Evolutionary conservation across 1,140 invertebrate species (phyloP), one percentile per base, ranked within the genome.

Genomic region (Papilio xuthus): DNA sequence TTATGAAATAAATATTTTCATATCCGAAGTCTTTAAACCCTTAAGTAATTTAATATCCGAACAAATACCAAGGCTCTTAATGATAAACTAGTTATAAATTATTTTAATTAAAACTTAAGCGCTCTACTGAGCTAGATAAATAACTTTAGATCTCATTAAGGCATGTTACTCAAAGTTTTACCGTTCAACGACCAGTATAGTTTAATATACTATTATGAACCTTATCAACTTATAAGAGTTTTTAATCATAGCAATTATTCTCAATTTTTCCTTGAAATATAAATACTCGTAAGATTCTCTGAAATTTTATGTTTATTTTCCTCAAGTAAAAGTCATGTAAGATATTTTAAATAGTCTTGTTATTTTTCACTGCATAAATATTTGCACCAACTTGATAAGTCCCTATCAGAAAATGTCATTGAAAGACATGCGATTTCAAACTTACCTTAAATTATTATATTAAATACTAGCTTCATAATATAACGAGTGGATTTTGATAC

Each of bases 51-150:
- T 67, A 20, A 10, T 23, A 2, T 56, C 53, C 7, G n/a, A 56
- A 28, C 60, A 67, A 67, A 10, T 15, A 67, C 26, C 26, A 28
- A 67, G 26, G 13, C 60, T 67, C 60, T 32, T 67, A 67, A 23
- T 28, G 18, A 13, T 67, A 67, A 67, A 67, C 26, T 67, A 67
- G 60, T 67, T 67, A 67, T 26, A 67, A 67, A 67, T 28, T 60
- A 60, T 60, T 67, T 67, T 7, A 67, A 67, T 67, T 67, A 67
- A 67, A 67, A 67, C 60, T 67, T 67, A 67, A 28, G 26, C 26
- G 12, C 26, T 67, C 60, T 63, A 18, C 26, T 63, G 10, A 28
- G 60, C 23, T 67, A 28, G 60, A 67, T 67, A 60, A 60, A 60
- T 60, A 67, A 67, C 60, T 28, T 67, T 28, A 28, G 10, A 28